Conservation (phyloP, 2,113 vertebrate genomes). For the Anarhynchus alexandrinus region DNA sequence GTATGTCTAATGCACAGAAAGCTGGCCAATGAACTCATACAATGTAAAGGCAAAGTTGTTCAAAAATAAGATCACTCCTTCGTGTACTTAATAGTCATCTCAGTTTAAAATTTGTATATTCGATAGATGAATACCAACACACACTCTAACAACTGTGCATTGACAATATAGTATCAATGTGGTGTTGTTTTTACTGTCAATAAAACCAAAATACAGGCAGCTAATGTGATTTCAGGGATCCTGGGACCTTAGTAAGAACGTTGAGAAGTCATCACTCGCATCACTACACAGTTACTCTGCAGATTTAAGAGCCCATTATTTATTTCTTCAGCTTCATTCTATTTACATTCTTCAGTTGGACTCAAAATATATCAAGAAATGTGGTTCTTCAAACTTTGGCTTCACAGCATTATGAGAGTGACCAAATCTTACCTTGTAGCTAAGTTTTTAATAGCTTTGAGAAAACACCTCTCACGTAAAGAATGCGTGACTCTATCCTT, state of each 20-base stretch:
- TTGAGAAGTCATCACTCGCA: background rate
- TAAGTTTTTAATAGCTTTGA: background rate
- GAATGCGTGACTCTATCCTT: background rate
- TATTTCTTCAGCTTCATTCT: background rate
- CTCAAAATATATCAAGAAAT: background rate
- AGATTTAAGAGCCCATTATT: background rate
- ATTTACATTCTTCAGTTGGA: background rate
- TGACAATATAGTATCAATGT: background rate
- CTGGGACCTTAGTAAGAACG: background rate
- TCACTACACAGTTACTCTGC: background rate
- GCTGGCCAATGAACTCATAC: background rate
- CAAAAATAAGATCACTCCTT: background rate
- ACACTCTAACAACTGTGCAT: background rate
- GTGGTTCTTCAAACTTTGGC: background rate
- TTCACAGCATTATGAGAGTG: background rate
- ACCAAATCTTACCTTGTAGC: background rate
- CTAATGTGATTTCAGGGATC: background rate
- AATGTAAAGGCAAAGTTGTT: background rate
- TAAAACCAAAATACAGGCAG: conserved; percentile 21
- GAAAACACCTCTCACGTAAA: background rate
- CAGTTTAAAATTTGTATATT: background rate
- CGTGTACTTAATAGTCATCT: background rate
- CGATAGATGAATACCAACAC: background rate
- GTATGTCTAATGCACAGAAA: background rate
- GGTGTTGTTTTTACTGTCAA: background rate